A percentile compares a stretch with the other conserved stretches of the same genome.
These are phyloP conservation scores for Euphydryas editha DNA, from an alignment of 2,888 invertebrate species.

Conservation along the genomic window DNA sequence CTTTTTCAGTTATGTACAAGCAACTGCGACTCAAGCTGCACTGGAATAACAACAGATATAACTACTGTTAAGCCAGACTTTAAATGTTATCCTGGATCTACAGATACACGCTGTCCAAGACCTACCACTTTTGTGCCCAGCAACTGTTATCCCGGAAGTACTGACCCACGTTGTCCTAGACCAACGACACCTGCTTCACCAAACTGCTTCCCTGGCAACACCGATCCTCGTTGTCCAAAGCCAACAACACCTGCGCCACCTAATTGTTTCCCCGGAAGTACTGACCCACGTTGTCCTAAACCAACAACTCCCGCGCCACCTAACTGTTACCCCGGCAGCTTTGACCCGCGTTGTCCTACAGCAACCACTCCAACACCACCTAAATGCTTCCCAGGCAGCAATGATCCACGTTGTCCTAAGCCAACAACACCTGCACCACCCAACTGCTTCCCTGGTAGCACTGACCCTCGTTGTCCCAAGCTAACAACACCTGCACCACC, in stretches of 20 bases:
- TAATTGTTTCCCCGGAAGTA: slow-evolving; percentile 57
- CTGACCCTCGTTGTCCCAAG: slow-evolving; percentile 57
- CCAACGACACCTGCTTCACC: slow-evolving; percentile 45
- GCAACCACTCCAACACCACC: slow-evolving; percentile 52
- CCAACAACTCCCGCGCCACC: slow-evolving; percentile 49
- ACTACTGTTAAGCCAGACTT: slow-evolving; percentile 58
- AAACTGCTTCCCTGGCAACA: slow-evolving; percentile 57
- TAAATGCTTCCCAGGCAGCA: slow-evolving; percentile 46
- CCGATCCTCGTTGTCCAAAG: slow-evolving; percentile 57
- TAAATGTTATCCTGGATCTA: slow-evolving; percentile 58
- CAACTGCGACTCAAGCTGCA: slow-evolving; percentile 70
- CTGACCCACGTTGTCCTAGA: slow-evolving; percentile 26
- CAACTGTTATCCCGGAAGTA: slow-evolving; percentile 25
- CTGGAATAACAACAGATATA: slow-evolving; percentile 59
- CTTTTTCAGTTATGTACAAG: slow-evolving; percentile 70
- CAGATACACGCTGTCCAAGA: slow-evolving; percentile 45
- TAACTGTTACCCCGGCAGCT: slow-evolving; percentile 49
- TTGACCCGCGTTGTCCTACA: slow-evolving; percentile 55
- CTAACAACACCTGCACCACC: slow-evolving; percentile 51
- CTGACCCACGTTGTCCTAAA: slow-evolving; percentile 59
- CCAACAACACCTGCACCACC: slow-evolving; percentile 49
- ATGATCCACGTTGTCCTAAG: slow-evolving; percentile 57
- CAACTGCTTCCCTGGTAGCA: slow-evolving; percentile 61
- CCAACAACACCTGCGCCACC: slow-evolving; percentile 56
- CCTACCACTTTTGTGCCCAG: slow-evolving; percentile 33